A percentile compares a stretch with the other conserved stretches of the same genome.
Conservation (phyloP, 2,888 invertebrate species). For the Deroplatys truncata region DNA sequence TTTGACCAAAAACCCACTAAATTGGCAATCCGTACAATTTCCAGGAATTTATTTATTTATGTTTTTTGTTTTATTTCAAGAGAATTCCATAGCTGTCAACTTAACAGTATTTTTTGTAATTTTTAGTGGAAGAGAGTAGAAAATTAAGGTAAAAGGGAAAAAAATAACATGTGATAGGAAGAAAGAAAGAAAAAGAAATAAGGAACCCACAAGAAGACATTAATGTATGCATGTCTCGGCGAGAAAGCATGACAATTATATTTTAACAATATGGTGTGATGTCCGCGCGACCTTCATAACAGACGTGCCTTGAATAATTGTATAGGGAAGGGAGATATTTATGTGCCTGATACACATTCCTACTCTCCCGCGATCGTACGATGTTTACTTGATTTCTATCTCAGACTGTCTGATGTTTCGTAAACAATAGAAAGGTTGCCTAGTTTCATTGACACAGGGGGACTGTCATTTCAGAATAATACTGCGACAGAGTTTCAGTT, state of each 20-base stretch:
- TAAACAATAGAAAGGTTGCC: no score
- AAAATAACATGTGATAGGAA: background rate
- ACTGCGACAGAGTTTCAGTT: no score
- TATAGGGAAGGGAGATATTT: background rate
- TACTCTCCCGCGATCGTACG: no score
- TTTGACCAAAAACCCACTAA: no score
- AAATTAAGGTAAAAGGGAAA: background rate
- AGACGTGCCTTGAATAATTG: background rate
- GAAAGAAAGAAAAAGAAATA: background rate
- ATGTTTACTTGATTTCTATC: background rate
- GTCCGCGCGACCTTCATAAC: background rate
- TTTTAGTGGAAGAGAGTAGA: background rate
- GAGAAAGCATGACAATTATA: background rate
- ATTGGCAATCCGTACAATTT: no score
- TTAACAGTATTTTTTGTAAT: no score
- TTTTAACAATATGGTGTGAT: background rate
- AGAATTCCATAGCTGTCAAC: no score
- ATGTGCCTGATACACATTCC: background rate
- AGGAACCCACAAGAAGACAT: background rate
- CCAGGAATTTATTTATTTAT: no score
- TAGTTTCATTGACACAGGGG: no score
- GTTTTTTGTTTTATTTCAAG: no score
- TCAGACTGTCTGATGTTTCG: no score
- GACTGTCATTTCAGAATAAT: no score
- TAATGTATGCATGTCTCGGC: background rate